Evolutionary conservation across 2,888 invertebrate species (phyloP), one percentile per base, ranked within the genome.

Genomic region (Ectobius pallidus): DNA sequence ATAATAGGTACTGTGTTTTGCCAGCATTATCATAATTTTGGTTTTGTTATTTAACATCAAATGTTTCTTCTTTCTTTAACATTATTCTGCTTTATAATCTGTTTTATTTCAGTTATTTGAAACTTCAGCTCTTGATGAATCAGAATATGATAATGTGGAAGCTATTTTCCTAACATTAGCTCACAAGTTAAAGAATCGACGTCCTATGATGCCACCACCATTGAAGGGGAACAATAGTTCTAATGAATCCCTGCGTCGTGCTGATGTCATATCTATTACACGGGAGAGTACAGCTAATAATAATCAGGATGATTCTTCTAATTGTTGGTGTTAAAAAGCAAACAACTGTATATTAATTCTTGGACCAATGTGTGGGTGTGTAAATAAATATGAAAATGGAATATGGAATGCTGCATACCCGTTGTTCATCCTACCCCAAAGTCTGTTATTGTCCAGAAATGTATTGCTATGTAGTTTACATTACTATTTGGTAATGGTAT

Each of bases 131-230:
- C 87, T 90, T 74, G 85, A 92, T 77, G 92, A 92, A 79, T 87
- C 88, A 0, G 89, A 91, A 78, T 89, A 89, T 75, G 88, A 92
- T 82, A 92, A 91, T 80, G 91, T 94, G 52, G 92, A 93, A 79
- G 90, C 92, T 0, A 93, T 94, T 78, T 94, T 94, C 82, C 86
- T 93, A 86, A 94, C 94, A 0, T 81, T 94, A 61, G 92, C 93
- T 0, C 92, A 92, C 83, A 94, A 94, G 80, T 83, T 94, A 75
- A 89, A 88, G 79, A 87, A 85, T 77, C 85, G 86, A 68, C 89
- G 87, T 79, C 86, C 87, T 9, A 88, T 90, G 86, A 86, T 87
- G 84, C 83, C 71, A 42, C 73, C 73, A 52, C 34, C 44, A 2
- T 1, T 25, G 25, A 6, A 18, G 7, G 11, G 34, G 1, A 42